These are phyloP conservation scores for Meloe dianella DNA, from an alignment of 2,888 invertebrate species.

Conservation along the genomic window DNA sequence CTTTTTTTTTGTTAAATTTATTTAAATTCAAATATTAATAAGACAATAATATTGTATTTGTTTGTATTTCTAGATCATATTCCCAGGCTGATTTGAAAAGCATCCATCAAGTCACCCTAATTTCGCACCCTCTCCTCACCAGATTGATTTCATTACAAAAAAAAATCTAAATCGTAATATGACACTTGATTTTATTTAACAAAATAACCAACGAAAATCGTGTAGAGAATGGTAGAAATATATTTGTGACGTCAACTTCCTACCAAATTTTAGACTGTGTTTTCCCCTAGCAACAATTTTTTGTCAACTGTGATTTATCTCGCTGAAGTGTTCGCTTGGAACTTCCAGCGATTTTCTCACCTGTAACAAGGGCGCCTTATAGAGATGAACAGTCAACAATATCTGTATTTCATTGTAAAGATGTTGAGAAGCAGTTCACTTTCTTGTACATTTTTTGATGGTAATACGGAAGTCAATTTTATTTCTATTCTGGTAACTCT, in stretches of 20 bases:
- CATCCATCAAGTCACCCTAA: slow-evolving; percentile 26
- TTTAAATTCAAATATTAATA: slow-evolving; percentile 24
- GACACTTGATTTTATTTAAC: not conserved
- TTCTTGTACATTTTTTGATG: not conserved
- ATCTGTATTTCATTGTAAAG: no score
- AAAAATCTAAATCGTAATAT: not conserved
- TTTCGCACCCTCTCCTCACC: not conserved
- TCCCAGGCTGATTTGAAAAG: slow-evolving; percentile 23
- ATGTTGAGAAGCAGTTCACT: not conserved
- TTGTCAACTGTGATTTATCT: no score
- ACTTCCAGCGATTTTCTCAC: no score
- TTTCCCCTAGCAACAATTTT: no score
- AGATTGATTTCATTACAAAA: not conserved
- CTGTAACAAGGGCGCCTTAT: no score
- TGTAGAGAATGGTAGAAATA: no score
- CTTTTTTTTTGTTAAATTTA: not conserved
- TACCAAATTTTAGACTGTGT: no score
- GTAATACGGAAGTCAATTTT: not conserved
- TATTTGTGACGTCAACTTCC: no score
- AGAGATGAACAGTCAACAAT: no score
- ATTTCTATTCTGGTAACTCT: not conserved
- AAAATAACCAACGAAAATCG: no score
- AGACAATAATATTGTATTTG: slow-evolving; percentile 24
- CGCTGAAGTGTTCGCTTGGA: no score
- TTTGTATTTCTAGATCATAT: slow-evolving; percentile 19